These are phyloP conservation scores for Megatriorchis doriae DNA, from an alignment of 2,113 vertebrate species.

Conservation along the genomic window DNA sequence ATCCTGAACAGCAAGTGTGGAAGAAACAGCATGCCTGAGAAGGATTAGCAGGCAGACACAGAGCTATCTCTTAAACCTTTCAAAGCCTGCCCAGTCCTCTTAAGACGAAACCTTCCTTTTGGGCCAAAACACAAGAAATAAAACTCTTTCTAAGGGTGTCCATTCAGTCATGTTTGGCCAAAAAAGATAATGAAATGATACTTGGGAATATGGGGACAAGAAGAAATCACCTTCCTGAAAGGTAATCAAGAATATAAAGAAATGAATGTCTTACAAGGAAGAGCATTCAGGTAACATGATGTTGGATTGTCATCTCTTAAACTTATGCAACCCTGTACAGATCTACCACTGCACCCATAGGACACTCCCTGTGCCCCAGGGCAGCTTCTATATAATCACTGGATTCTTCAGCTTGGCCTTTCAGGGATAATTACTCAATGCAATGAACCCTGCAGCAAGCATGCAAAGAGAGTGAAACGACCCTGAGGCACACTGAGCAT, in stretches of 20 bases:
- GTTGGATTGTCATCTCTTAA: no score
- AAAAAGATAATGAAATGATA: not conserved
- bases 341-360: not conserved
- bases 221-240: not conserved
- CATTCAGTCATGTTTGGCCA: not conserved
- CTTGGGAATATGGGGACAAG: not conserved
- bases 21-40: not conserved
- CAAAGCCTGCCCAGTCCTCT: not conserved
- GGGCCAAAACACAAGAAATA: not conserved
- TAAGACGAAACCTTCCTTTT: not conserved
- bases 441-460: not conserved
- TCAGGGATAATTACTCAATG: not conserved
- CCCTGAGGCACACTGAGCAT: not conserved
- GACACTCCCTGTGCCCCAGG: constrained; percentile 10
- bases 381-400: not conserved
- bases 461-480: not conserved
- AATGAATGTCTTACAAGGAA: not conserved
- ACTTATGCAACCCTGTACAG: not conserved
- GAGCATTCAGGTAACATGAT: not conserved
- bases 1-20: not conserved
- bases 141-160: not conserved
- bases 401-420: not conserved
- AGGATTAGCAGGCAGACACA: not conserved
- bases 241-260: not conserved
- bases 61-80: not conserved